These are phyloP conservation scores for Folsomia manolachei DNA, from an alignment of 2,888 invertebrate species.

Conservation along the genomic window DNA sequence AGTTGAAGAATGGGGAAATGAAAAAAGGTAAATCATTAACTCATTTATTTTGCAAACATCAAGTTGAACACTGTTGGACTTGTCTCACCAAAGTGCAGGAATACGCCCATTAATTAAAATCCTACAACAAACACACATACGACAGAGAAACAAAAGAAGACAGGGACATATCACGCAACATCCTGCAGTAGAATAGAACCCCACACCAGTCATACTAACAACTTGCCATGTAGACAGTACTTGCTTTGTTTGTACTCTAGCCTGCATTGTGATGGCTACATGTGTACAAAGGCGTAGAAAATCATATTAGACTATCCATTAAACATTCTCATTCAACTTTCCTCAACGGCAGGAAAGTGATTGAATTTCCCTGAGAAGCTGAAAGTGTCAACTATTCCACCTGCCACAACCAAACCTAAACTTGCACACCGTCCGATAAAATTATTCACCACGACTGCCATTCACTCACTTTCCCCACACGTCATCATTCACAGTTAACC, in stretches of 20 bases:
- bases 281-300: slow-evolving; percentile 22
- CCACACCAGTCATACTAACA: too few relatives aligned
- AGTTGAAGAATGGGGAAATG: too few relatives aligned
- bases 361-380: neutral
- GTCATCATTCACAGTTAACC: neutral
- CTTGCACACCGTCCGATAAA: neutral
- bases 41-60: too few relatives aligned
- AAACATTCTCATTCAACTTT: slow-evolving; percentile 17
- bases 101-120: slow-evolving; percentile 50
- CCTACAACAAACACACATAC: slow-evolving; percentile 35
- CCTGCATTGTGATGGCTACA: too few relatives aligned
- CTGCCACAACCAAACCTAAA: too few relatives aligned
- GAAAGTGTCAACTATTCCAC: slow-evolving; percentile 6
- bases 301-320: slow-evolving; percentile 15
- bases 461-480: neutral
- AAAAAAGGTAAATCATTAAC: too few relatives aligned
- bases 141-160: slow-evolving; percentile 40
- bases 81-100: slow-evolving; percentile 38
- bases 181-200: too few relatives aligned
- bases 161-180: slow-evolving; percentile 42
- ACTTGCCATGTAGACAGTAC: too few relatives aligned
- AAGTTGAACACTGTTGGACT: slow-evolving; percentile 11
- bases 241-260: too few relatives aligned
- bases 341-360: neutral
- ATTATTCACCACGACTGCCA: neutral